phyloP scores from a whole-genome alignment of 2,888 invertebrate genomes.

The Mesoligia furuncula region DNA sequence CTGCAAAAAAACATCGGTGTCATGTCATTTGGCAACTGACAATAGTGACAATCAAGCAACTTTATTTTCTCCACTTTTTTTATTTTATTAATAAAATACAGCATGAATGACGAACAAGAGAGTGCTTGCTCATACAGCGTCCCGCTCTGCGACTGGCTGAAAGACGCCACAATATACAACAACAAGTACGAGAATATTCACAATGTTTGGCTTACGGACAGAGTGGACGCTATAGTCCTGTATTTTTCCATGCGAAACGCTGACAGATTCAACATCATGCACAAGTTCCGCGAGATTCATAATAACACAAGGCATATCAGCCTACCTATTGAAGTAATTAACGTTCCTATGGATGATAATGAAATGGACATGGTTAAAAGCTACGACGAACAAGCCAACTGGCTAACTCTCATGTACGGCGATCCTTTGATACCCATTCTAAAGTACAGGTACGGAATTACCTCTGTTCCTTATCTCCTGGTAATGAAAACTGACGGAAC shows the following conservation, averaged over 20 bases:
- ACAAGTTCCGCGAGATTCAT: conserved; percentile 80
- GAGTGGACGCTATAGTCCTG: conserved; percentile 78
- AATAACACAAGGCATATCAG: conserved; percentile 78
- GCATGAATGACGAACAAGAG: not conserved
- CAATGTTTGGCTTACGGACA: conserved; percentile 73
- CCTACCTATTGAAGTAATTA: conserved; percentile 84
- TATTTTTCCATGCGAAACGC: conserved; percentile 77
- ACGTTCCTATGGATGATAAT: conserved; percentile 80
- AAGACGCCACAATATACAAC: conserved; percentile 75
- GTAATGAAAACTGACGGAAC: conserved; percentile 76
- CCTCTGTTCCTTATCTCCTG: conserved; percentile 78
- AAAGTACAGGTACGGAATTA: conserved; percentile 78
- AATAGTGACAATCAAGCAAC: not conserved
- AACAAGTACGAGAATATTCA: conserved; percentile 73
- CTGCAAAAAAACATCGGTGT: not conserved
- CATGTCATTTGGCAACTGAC: conserved; percentile 1
- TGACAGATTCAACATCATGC: conserved; percentile 78
- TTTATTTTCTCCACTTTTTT: not conserved
- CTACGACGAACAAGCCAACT: conserved; percentile 82
- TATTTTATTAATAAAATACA: not conserved
- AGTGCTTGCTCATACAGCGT: not conserved
- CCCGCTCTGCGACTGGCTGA: conserved; percentile 74
- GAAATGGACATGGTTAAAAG: conserved; percentile 71
- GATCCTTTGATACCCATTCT: conserved; percentile 77
- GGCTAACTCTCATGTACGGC: conserved; percentile 82